Conservation (phyloP, 30 jellyfish, hydroid and myxozoan species). For the Calvadosia cruxmelitensis region DNA sequence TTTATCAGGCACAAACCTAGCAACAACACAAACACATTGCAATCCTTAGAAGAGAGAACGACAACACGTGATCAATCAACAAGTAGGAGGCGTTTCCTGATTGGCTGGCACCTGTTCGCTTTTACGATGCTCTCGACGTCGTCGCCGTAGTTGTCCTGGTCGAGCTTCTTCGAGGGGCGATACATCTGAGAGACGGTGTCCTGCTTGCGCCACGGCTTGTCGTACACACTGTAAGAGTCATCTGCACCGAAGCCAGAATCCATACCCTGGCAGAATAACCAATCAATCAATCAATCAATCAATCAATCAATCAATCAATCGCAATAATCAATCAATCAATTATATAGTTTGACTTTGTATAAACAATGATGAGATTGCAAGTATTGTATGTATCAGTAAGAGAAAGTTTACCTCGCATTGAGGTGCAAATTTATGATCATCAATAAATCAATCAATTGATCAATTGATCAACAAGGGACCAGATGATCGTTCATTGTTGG, state of each 20-base stretch:
- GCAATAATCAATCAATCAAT: too few species aligned
- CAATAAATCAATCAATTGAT: background rate
- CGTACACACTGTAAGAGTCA: conserved; percentile 94
- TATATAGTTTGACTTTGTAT: too few species aligned
- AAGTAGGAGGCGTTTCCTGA: too few species aligned
- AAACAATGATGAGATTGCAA: too few species aligned
- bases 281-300: background rate
- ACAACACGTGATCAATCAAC: too few species aligned
- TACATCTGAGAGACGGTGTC: conserved; percentile 80
- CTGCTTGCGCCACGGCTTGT: conserved; percentile 92
- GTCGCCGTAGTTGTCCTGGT: conserved; percentile 88
- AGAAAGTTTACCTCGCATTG: too few species aligned
- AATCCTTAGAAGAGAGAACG: too few species aligned
- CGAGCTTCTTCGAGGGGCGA: conserved; percentile 96
- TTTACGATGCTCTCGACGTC: conserved; percentile 74
- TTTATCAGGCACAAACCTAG: conserved; percentile 88
- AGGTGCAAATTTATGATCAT: too few species aligned
- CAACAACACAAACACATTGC: background rate
- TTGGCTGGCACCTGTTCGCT: conserved; percentile 25
- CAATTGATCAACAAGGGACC: background rate
- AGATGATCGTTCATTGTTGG: too few species aligned
- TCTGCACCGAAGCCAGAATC: conserved; percentile 98
- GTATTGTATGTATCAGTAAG: too few species aligned
- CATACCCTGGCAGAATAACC: conserved; percentile 52
- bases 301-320: too few species aligned